Evolutionary conservation across 2,888 invertebrate genomes (phyloP), one percentile per base, ranked within the genome.

Genomic region (Caenorhabditis japonica): DNA sequence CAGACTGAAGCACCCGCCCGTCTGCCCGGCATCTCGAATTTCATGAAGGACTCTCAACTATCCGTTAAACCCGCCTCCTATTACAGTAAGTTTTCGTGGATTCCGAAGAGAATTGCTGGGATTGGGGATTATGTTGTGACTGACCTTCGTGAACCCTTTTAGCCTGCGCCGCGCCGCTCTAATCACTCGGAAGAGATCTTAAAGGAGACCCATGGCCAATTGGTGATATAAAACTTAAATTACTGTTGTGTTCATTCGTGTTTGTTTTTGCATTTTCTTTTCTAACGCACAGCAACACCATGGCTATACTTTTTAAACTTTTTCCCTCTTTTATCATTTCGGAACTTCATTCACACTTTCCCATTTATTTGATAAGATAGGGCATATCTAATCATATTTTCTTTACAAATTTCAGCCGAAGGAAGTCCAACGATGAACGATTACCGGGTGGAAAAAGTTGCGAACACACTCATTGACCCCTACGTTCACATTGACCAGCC

Each of bases 1-100:
- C 70, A 55, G 53, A 46, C 51, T 12, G n/a, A 17, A 4, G 15
- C 46, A 15, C 47, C 39, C 25, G 15, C 49, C 39, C 69, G 53
- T 17, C 33, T 73, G 23, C 74, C 74, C 36, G 68, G 52, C 15
- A 69, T 74, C 44, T 33, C 61, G 7, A 58, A 68, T 43, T 69
- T 74, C 41, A 74, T 74, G 74, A 74, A 74, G 74, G 74, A 74
- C 46, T 56, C 60, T 41, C 61, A 69, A 59, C 25, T 69, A 21
- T 60, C 60, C 44, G 62, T 55, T 2, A 66, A 75, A 55, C 64
- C 58, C 19, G 43, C 34, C 34, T 52, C 60, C 13, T 75, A 64
- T 44, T 75, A 74, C 58, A 34, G 73, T 74, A 56, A 74, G 73
- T 64, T 23, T 33, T 8, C 4, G 19, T 52, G 49, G 15, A n/a